phyloP scores from a whole-genome alignment of 2,797 vertebrate genomes.

The Tokudaia muenninki region DNA sequence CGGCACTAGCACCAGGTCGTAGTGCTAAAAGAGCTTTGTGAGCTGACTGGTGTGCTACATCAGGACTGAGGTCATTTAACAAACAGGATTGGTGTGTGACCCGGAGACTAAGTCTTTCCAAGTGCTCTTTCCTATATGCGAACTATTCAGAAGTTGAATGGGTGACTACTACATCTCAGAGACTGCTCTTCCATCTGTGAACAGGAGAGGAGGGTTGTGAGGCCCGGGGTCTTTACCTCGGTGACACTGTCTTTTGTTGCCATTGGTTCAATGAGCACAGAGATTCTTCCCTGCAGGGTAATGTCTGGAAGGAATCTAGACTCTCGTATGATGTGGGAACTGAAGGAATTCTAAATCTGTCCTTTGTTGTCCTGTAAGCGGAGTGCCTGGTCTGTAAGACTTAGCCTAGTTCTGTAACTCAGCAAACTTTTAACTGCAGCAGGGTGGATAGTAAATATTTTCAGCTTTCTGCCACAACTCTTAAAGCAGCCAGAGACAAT shows the following conservation, averaged over 20 bases:
- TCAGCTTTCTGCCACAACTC: not conserved
- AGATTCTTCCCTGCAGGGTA: conserved; percentile 22
- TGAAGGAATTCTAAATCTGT: not conserved
- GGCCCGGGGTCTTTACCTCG: not conserved
- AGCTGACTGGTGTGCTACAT: not conserved
- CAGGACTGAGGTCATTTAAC: not conserved
- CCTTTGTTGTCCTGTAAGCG: not conserved
- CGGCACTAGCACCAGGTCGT: not conserved
- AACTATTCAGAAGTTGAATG: not conserved
- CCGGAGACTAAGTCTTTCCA: not conserved
- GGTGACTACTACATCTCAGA: not conserved
- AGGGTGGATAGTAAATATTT: not conserved
- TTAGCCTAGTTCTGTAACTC: not conserved
- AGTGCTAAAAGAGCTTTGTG: not conserved
- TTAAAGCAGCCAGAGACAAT: not conserved
- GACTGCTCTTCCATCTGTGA: not conserved
- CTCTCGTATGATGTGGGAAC: not conserved
- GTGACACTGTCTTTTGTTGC: not conserved
- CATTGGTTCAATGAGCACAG: not conserved
- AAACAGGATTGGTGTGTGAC: not conserved
- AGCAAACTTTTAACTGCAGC: not conserved
- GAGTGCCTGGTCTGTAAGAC: not conserved
- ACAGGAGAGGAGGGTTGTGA: not conserved
- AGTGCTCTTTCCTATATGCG: not conserved
- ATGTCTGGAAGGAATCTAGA: not conserved